phyloP scores from a whole-genome alignment of 2,888 invertebrate species.

The Habroteleia sp. region DNA sequence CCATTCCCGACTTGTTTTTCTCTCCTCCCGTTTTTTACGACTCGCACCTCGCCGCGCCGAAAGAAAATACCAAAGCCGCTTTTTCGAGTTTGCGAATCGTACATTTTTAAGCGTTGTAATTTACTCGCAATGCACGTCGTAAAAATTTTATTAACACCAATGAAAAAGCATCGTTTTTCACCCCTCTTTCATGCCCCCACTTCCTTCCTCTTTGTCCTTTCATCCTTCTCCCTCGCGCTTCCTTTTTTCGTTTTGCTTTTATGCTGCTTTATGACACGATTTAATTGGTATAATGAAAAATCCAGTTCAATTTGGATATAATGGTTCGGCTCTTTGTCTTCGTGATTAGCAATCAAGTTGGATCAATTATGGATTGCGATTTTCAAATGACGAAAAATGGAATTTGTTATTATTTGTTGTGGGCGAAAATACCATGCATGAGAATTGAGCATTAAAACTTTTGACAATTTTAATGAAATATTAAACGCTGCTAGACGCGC shows the following conservation, averaged over 20 bases:
- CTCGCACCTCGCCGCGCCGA: conserved; percentile 39
- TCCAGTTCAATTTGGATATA: conserved; percentile 58
- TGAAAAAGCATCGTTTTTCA: conserved; percentile 43
- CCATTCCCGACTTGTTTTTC: no score
- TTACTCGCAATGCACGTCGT: conserved; percentile 45
- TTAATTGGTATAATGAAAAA: conserved; percentile 63
- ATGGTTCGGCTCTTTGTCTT: conserved; percentile 43
- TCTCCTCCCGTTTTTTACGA: conserved; percentile 37
- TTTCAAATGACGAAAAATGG: conserved; percentile 23
- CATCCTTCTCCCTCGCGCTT: background rate
- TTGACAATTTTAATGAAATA: no score
- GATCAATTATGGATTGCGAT: conserved; percentile 49
- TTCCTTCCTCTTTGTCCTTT: no score
- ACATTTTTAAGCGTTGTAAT: conserved; percentile 60
- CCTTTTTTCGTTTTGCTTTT: conserved; percentile 27
- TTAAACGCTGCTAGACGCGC: no score
- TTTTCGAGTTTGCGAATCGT: conserved; percentile 49
- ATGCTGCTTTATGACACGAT: conserved; percentile 34
- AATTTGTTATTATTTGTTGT: conserved; percentile 9
- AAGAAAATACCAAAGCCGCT: conserved; percentile 49
- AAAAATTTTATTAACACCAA: conserved; percentile 49
- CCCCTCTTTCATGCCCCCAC: conserved; percentile 18
- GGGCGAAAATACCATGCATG: background rate
- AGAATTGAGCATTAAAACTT: conserved; percentile 3
- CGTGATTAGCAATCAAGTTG: conserved; percentile 54